Evolutionary conservation across 1,140 invertebrate genomes (phyloP).

Genomic region (Lepidurus packardi): DNA sequence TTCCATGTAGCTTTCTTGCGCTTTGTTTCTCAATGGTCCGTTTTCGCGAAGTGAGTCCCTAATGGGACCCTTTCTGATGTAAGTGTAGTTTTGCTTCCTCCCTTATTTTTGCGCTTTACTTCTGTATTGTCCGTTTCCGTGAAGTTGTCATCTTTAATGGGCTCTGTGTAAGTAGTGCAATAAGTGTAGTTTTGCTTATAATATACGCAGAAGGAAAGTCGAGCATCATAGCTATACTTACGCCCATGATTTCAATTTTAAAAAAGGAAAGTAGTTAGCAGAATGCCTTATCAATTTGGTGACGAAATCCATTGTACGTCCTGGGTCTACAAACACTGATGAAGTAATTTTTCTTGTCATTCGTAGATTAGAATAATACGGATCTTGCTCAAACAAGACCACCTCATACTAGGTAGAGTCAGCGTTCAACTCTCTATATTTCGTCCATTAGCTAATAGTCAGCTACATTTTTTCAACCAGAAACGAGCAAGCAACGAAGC

Average conservation of each 20-base stretch:
- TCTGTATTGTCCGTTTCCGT: neutral
- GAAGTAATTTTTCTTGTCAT: neutral
- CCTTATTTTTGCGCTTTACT: too few relatives aligned
- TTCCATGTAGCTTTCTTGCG: neutral
- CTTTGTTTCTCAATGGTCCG: neutral
- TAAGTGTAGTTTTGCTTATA: too few relatives aligned
- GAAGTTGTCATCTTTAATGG: neutral
- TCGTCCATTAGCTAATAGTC: neutral
- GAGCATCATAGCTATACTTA: too few relatives aligned
- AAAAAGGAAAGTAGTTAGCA: neutral
- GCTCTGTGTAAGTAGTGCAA: neutral
- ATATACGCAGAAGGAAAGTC: too few relatives aligned
- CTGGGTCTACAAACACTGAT: neutral
- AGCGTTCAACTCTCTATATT: neutral
- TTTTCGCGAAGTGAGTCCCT: neutral
- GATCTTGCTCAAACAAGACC: neutral
- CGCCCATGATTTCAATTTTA: too few relatives aligned
- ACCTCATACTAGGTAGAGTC: neutral
- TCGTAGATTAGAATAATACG: neutral
- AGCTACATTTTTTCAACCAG: too few relatives aligned
- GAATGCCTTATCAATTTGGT: neutral
- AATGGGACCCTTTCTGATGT: neutral
- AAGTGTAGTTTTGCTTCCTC: neutral
- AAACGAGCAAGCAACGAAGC: too few relatives aligned
- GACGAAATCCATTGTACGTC: neutral